phyloP scores from a whole-genome alignment of 2,888 invertebrate species.

The Globia sparganii region DNA sequence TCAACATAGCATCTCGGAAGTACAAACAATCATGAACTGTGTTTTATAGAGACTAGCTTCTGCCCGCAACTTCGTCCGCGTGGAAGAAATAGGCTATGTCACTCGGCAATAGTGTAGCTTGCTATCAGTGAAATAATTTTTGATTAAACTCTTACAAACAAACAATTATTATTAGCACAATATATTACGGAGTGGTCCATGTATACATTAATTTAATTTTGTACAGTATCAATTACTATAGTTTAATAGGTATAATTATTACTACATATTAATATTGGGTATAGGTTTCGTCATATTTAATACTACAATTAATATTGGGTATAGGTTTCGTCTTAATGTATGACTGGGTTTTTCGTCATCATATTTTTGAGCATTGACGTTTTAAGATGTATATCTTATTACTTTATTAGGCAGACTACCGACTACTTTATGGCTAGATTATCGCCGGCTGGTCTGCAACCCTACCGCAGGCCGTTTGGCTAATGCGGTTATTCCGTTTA shows the following conservation, averaged over 20 bases:
- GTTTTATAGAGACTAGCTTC: not conserved
- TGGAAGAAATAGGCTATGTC: not conserved
- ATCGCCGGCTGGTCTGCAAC: not conserved
- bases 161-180: no score
- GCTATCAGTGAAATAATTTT: not conserved
- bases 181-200: no score
- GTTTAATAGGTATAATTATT: no score
- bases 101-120: not conserved
- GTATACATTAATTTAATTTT: not conserved
- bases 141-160: no score
- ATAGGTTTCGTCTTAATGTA: constrained; percentile 14
- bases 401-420: constrained; percentile 3
- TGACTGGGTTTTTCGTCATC: not conserved
- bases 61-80: no score
- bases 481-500: no score
- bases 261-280: no score
- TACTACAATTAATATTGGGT: no score
- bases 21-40: constrained; percentile 16
- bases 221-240: constrained; percentile 1
- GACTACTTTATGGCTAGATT: not conserved
- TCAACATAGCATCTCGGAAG: not conserved
- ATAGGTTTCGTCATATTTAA: constrained; percentile 6
- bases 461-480: not conserved
- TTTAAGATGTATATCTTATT: not conserved
- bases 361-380: constrained; percentile 2